Base-by-base conservation (phyloP, 2,888 invertebrate species). In the Epirrhoe tristata region DNA sequence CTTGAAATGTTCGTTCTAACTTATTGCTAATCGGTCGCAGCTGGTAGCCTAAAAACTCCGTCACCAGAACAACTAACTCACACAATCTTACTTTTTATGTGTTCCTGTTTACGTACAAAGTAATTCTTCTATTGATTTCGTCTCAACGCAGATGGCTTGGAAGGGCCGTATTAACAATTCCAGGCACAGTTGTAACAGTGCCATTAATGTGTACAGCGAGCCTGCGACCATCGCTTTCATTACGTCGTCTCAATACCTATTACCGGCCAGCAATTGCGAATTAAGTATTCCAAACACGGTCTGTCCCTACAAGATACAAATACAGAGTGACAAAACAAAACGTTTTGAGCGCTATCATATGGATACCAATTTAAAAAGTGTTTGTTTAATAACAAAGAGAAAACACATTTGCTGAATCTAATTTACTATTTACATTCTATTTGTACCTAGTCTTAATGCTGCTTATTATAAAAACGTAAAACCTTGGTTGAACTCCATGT, bases 261-360 rank as follows among this genome's bases (percentile, higher is more conserved):
- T 66, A 69, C 58, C 46, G 60, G 66, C 53, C 58, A 66, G 53
- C 63, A 59, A 67, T 70, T 63, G 62, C 74, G 77, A 80, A 81
- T 81, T 81, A 79, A 68, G 76, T 79, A 90, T 87, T 88, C 89
- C 31, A 67, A 79, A 77, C 89, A 89, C 88, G 88, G 77, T 69
- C 77, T 70, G 72, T 76, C 78, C 81, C 86, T 85, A 90, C 87
- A 88, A 86, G 84, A 82, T 83, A 85, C 85, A 87, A 90, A 89
- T 85, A 89, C 83, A 86, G 85, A 89, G 84, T 83, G 87, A 86
- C 84, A 83, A 86, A 88, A 86, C 84, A 85, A 87, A 88, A 81
- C 78, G 78, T 78, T 82, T 74, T 81, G 81, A 77, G 77, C 74
- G 77, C 77, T 77, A 77, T 78, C 77, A 75, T 71, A 5, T 12